These are phyloP conservation scores for Monopterus albus DNA, from an alignment of 2,113 vertebrate species.

Conservation along the genomic window DNA sequence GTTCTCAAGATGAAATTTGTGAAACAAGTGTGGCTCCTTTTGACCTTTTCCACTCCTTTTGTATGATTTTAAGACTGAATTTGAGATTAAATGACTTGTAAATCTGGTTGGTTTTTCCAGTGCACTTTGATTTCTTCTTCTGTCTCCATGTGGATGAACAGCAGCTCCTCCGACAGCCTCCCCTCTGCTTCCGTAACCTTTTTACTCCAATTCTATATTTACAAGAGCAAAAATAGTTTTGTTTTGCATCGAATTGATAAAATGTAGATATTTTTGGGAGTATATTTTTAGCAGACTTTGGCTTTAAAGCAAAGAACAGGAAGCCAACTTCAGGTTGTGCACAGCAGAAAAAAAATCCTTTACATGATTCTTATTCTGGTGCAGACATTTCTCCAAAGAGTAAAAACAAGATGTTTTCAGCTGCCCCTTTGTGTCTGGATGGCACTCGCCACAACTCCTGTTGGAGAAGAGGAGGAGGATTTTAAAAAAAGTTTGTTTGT, in stretches of 20 bases:
- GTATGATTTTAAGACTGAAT: slow-evolving; percentile 69
- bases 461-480: neutral
- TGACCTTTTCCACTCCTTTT: slow-evolving; percentile 61
- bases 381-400: neutral
- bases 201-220: slow-evolving; percentile 16
- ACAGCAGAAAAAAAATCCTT: neutral
- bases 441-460: neutral
- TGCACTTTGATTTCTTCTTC: slow-evolving; percentile 36
- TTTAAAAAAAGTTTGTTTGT: neutral
- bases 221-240: neutral
- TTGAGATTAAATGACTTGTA: slow-evolving; percentile 73
- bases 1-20: slow-evolving; percentile 11
- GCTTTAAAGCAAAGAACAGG: slow-evolving; percentile 1
- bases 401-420: too few relatives aligned
- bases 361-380: slow-evolving; percentile 29
- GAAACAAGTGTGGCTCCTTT: slow-evolving; percentile 26
- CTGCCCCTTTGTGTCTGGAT: too few relatives aligned
- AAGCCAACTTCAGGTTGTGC: neutral
- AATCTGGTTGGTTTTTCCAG: slow-evolving; percentile 35
- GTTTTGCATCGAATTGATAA: slow-evolving; percentile 18
- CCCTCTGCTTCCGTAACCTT: slow-evolving; percentile 7
- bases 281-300: slow-evolving; percentile 43
- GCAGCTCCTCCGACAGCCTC: slow-evolving; percentile 20
- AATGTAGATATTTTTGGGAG: slow-evolving; percentile 57
- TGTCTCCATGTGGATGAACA: slow-evolving; percentile 24